Evolutionary conservation across 2,113 vertebrate genomes (phyloP).

Genomic region (Corythoichthys haematopterus): DNA sequence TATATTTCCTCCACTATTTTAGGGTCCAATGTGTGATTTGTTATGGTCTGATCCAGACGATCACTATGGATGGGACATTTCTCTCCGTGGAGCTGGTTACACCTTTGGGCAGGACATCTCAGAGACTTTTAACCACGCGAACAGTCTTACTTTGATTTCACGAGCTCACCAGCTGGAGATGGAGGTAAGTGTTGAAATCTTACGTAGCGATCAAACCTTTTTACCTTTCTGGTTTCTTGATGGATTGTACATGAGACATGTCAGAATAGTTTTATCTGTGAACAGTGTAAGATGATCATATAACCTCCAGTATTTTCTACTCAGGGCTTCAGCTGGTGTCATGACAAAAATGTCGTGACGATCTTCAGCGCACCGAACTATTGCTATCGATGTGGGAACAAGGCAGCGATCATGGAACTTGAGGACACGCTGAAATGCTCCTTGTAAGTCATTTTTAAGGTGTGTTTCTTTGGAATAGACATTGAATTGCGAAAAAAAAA

Average conservation of each 20-base stretch:
- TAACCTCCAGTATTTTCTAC: constrained; percentile 17
- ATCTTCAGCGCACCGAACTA: constrained; percentile 79
- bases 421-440: constrained; percentile 98
- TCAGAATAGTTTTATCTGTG: not conserved
- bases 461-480: too few relatives aligned
- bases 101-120: constrained; percentile 98
- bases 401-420: constrained; percentile 88
- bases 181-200: constrained; percentile 75
- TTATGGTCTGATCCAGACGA: constrained; percentile 81
- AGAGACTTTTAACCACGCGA: constrained; percentile 98
- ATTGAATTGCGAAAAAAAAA: too few relatives aligned
- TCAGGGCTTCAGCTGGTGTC: constrained; percentile 77
- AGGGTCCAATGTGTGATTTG: constrained; percentile 98
- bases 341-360: constrained; percentile 74
- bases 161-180: constrained; percentile 98
- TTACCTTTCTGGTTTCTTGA: too few relatives aligned
- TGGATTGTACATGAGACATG: too few relatives aligned
- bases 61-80: constrained; percentile 75
- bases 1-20: constrained; percentile 9
- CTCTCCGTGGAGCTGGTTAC: constrained; percentile 74
- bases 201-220: not conserved
- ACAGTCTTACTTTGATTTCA: constrained; percentile 94
- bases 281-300: not conserved
- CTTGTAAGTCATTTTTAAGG: constrained; percentile 81
- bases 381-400: constrained; percentile 76